Evolutionary conservation across 2,113 vertebrate species (phyloP).

Genomic region (cattle (Bos taurus)): ARS-UCD2.0 NC_037355.1:10827501-10828000

Average conservation of each 20-base stretch:
- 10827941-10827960: constrained; percentile 97
- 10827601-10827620: background rate
- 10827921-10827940: constrained; percentile 95
- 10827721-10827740: constrained; percentile 92
- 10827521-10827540: background rate
- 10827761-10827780: constrained; percentile 96
- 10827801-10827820: background rate
- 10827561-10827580: background rate
- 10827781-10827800: constrained; percentile 42
- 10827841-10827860: background rate
- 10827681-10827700: constrained; percentile 96
- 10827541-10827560: background rate
- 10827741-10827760: constrained; percentile 90
- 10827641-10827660: constrained; percentile 96
- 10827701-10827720: constrained; percentile 99
- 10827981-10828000: constrained; percentile 93
- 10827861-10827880: background rate
- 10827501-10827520: background rate
- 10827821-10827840: background rate
- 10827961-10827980: constrained; percentile 92
- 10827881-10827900: constrained; percentile 87
- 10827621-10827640: constrained; percentile 86
- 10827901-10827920: constrained; percentile 90
- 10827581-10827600: background rate
- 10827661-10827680: constrained; percentile 97